Base-by-base conservation (phyloP, 2,797 vertebrate genomes). In the Kryptolebias ocellatus region DNA sequence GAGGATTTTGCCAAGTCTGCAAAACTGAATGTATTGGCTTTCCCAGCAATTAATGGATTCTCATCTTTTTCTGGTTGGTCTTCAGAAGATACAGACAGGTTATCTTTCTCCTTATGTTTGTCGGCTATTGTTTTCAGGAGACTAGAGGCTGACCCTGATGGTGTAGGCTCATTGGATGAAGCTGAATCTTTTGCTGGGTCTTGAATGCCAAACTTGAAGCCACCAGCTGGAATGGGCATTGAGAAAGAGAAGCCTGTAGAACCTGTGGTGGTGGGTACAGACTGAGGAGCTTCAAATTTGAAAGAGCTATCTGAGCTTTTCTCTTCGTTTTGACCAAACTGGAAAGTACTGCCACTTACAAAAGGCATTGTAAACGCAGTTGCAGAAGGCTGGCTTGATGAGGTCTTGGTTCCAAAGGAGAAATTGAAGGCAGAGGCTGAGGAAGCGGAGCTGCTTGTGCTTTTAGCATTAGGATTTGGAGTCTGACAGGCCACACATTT, bases 181-280 rank as follows among this genome's bases (percentile, higher is more conserved):
- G 74, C 56, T 2, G 75, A 67, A 79, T 89, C 94, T 57, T 92
- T 91, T 68, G 20, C 79, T 18, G 90, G 12, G 0, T 96, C 96
- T 61, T 94, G 90, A 90, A 95, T 92, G 27, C 96, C 96, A 94
- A 99, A 99, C 76, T 95, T 97, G 86, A 97, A 97, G 37, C 93
- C 93, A 31, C 76, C 84, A 59, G 85, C 5, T 78, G 92, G 37
- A 37, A 67, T 72, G 31, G 94, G 90, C 86, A 95, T 85, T 68
- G 95, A 92, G 89, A 98, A 97, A 53, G 87, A 95, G 86, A 98
- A 98, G 28, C 91, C 88, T 50, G 89, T 90, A 63, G 94, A 92
- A 80, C 89, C 92, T 59, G 89, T 62, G 60, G 92, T 20, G 45
- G 90, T 93, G 2, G 73, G 69, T 39, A 53, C 86, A 83, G 88